A percentile compares a stretch with the other conserved stretches of the same genome.
phyloP scores from a whole-genome alignment of 1,140 invertebrate species.

The Octopus bimaculoides region DNA sequence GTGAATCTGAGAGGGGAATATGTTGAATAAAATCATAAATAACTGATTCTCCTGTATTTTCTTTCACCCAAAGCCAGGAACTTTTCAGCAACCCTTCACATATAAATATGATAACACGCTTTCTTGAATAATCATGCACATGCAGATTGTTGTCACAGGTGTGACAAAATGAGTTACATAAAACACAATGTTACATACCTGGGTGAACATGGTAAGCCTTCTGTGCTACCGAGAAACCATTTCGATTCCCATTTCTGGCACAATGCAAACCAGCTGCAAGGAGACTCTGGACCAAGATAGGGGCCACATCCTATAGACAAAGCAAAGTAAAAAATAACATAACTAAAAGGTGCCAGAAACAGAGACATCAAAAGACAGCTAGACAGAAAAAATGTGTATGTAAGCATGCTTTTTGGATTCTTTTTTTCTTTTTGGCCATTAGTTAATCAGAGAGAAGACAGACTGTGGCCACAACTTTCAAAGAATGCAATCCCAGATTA shows the following conservation, averaged over 20 bases:
- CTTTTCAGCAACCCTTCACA: no score
- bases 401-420: background rate
- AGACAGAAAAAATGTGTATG: background rate
- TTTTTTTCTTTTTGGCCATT: no score
- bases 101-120: no score
- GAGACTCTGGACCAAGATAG: background rate
- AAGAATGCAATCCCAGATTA: no score
- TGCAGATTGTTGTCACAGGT: background rate
- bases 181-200: background rate
- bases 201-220: constrained; percentile 12
- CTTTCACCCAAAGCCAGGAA: no score
- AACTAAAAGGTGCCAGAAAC: no score
- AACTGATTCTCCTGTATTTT: no score
- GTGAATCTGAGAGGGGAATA: no score
- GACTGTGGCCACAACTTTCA: no score
- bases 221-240: background rate
- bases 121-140: no score
- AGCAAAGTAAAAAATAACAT: background rate
- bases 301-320: background rate
- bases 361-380: background rate
- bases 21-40: no score
- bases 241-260: background rate
- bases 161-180: background rate
- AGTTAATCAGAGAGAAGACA: no score
- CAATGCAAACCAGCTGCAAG: constrained; percentile 5